Percentiles rank a stretch among this genome's conserved stretches.
These are phyloP conservation scores for Nephrotoma appendiculata DNA, from an alignment of 2,888 invertebrate genomes.

Conservation along the genomic window DNA sequence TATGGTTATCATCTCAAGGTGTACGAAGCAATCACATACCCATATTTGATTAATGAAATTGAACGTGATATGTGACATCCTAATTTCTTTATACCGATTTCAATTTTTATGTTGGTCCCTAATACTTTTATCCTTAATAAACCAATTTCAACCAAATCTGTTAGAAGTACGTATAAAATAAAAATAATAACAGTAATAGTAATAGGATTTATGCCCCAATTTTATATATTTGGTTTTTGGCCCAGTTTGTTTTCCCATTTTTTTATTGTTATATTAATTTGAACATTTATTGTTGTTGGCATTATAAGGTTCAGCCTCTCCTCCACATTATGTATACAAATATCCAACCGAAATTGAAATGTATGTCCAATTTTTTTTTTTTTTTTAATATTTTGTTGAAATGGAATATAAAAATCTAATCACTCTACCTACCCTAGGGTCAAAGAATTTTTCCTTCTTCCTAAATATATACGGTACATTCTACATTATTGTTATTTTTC, in stretches of 20 bases:
- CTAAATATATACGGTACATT: background rate
- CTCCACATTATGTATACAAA: background rate
- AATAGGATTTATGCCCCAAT: background rate
- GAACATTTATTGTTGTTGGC: background rate
- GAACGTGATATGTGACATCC: background rate
- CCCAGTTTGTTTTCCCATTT: background rate
- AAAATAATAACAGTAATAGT: background rate
- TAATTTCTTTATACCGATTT: background rate
- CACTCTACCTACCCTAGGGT: background rate
- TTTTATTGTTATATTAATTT: background rate
- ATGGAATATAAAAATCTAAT: background rate
- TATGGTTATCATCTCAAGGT: background rate
- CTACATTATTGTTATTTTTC: background rate
- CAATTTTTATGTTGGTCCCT: background rate
- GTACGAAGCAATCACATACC: background rate
- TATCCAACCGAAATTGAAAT: background rate
- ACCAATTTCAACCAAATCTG: background rate
- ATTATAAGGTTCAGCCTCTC: background rate
- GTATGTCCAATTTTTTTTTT: background rate
- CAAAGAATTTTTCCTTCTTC: background rate
- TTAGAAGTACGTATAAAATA: background rate
- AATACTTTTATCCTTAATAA: background rate
- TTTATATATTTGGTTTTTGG: background rate
- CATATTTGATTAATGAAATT: background rate
- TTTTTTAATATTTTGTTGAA: background rate